Percentiles rank a stretch among this genome's conserved stretches.
Evolutionary conservation across 2,888 invertebrate species (phyloP).

Genomic region (Epsilonema sp.): DNA sequence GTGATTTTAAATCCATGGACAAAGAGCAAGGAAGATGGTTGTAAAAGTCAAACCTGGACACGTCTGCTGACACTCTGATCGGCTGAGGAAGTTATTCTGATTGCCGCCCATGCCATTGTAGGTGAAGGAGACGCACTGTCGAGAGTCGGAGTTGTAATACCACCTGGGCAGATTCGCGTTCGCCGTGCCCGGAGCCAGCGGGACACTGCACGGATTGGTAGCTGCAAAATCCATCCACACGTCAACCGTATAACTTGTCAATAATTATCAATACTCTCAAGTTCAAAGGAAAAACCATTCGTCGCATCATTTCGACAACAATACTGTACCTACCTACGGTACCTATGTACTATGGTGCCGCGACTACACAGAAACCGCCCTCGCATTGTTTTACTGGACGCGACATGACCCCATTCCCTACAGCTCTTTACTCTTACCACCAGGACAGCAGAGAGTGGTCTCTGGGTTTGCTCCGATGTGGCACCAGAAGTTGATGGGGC

Average conservation of each 20-base stretch:
- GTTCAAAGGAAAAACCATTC: too few species aligned
- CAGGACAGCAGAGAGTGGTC: conserved; percentile 17
- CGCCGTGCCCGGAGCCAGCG: conserved; percentile 27
- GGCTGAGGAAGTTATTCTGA: conserved; percentile 8
- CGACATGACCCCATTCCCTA: background rate
- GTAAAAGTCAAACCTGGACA: conserved; percentile 7
- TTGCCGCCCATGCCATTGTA: too few species aligned
- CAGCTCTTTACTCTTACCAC: conserved; percentile 5
- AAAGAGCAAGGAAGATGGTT: too few species aligned
- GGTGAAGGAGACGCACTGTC: conserved; percentile 24
- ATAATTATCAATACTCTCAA: too few species aligned
- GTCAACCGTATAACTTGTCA: too few species aligned
- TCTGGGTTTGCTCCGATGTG: conserved; percentile 23
- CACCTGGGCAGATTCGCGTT: conserved; percentile 13
- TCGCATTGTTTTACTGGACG: too few species aligned
- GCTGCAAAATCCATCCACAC: conserved; percentile 14
- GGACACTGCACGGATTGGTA: conserved; percentile 28
- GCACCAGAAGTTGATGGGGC: conserved; percentile 16
- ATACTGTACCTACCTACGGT: too few species aligned
- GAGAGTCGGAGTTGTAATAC: conserved; percentile 27
- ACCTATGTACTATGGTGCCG: too few species aligned
- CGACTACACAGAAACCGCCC: too few species aligned
- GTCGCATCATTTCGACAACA: background rate
- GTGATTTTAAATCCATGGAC: too few species aligned
- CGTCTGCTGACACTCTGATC: conserved; percentile 1